Percentiles rank a stretch among this genome's conserved stretches.
Conservation (phyloP, 2,113 vertebrate genomes). For the Macaca mulatta region DNA sequence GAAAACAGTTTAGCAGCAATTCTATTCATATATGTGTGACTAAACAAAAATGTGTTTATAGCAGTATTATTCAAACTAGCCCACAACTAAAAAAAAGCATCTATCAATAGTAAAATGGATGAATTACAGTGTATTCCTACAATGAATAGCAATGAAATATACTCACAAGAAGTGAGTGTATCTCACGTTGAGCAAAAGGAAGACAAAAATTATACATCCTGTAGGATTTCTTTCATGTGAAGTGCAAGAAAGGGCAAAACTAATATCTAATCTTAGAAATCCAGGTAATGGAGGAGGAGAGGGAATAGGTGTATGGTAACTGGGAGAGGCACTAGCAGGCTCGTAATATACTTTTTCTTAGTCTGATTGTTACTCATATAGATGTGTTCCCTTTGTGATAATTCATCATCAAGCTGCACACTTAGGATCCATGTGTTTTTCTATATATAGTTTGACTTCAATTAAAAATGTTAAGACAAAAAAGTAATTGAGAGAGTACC, state of each 20-base stretch:
- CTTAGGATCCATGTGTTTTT: neutral
- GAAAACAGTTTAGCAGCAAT: neutral
- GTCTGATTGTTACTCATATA: neutral
- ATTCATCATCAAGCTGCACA: neutral
- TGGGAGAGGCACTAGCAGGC: neutral
- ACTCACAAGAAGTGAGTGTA: neutral
- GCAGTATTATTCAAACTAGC: neutral
- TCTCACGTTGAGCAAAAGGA: conserved; percentile 19
- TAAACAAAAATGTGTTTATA: neutral
- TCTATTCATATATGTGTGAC: neutral
- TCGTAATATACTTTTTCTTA: neutral
- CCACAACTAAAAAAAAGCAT: neutral
- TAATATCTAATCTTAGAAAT: neutral
- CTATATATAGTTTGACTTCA: neutral
- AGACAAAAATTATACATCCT: neutral
- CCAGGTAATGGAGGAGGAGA: neutral
- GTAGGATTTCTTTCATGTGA: neutral
- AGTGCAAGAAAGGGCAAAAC: neutral
- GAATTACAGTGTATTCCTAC: neutral
- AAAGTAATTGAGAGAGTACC: neutral
- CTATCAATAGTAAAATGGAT: neutral
- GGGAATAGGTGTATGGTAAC: neutral
- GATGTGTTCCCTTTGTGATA: neutral
- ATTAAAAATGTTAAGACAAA: neutral
- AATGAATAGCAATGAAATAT: neutral